Base-by-base conservation (phyloP, 2,888 invertebrate genomes). In the Meganola albula region DNA sequence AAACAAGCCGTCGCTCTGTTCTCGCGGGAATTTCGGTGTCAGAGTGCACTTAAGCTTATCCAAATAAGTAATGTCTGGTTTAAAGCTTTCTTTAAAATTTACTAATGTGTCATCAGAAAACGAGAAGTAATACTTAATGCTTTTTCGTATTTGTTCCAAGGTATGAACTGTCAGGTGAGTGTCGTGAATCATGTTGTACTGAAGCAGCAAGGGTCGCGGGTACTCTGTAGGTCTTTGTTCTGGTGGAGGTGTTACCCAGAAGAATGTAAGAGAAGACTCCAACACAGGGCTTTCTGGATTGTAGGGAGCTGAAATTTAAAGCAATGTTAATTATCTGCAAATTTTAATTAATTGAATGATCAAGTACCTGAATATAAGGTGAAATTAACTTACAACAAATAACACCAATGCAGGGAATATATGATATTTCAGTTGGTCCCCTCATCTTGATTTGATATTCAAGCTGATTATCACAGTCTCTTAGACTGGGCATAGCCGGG, bases 361-460 rank as follows among this genome's bases (percentile, higher is more conserved):
- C n/a, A n/a, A n/a, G n/a, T n/a, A n/a, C n/a, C n/a, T n/a, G n/a
- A n/a, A n/a, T n/a, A n/a, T n/a, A n/a, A n/a, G n/a, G n/a, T n/a
- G n/a, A n/a, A n/a, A 12, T 12, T 21, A 26, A 89, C 93, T 91
- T 87, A 97, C 97, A 96, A 61, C 95, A 92, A 63, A 98, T 96
- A 25, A 97, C 88, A 31, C 96, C 97, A 53, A 98, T 90, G 63
- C 97, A 97, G 3, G 98, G 98, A 21, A 93, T 92, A 63, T 97
- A 98, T n/a, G 93, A 94, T 44, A 94, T 92, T 80, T 97, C 96
- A 14, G 92, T 93, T 2, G 92, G 91, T 2, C 97, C 97, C 57
- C 96, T 94, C 94, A 98, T 95, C 66, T 93, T 93, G 34, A 98
- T 94, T 78, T 98, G 96, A 79, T 97, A 97, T 60, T 97, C 97